Percentiles rank a stretch among this genome's conserved stretches.
These are phyloP conservation scores for Nephila pilipes DNA, from an alignment of 1,140 invertebrate genomes.

Conservation along the genomic window DNA sequence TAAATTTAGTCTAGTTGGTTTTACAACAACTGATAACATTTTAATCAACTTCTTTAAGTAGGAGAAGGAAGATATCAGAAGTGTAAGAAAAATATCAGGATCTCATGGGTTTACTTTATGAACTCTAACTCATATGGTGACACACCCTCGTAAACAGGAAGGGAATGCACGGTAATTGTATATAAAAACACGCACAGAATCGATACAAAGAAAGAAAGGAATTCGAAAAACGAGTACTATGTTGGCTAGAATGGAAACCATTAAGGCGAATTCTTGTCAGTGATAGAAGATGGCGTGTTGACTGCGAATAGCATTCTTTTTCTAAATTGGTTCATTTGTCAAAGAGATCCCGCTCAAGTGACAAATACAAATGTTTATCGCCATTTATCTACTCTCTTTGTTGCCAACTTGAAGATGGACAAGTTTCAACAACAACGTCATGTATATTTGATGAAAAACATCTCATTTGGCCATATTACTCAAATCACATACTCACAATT, in stretches of 20 bases:
- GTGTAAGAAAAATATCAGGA: too few relatives aligned
- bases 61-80: too few relatives aligned
- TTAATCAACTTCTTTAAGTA: too few relatives aligned
- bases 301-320: conserved; percentile 41
- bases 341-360: not conserved
- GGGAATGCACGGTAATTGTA: too few relatives aligned
- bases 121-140: too few relatives aligned
- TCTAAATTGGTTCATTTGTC: conserved; percentile 46
- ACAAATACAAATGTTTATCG: conserved; percentile 38
- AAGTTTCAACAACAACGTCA: not conserved
- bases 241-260: not conserved
- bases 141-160: too few relatives aligned
- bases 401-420: not conserved
- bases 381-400: not conserved
- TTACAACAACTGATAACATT: too few relatives aligned
- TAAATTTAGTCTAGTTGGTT: too few relatives aligned
- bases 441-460: not conserved
- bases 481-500: too few relatives aligned
- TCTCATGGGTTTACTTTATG: too few relatives aligned
- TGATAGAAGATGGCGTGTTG: not conserved
- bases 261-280: not conserved
- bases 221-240: not conserved
- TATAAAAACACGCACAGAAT: too few relatives aligned
- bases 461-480: too few relatives aligned
- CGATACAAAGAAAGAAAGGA: not conserved